These are phyloP conservation scores for Pangasius macronema DNA, from an alignment of 2,797 vertebrate genomes.

Conservation along the genomic window DNA sequence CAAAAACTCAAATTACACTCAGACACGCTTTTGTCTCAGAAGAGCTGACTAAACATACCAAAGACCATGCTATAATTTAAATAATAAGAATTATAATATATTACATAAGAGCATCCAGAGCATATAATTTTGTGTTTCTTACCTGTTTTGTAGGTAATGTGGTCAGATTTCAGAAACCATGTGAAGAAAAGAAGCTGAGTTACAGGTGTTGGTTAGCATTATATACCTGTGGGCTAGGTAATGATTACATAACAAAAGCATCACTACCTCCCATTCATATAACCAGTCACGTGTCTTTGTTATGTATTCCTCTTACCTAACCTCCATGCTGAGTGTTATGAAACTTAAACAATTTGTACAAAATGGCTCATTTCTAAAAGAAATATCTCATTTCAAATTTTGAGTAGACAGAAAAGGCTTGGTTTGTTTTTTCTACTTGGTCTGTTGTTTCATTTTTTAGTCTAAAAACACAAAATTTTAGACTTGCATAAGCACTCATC, in stretches of 20 bases:
- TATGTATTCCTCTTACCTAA: conserved; percentile 12
- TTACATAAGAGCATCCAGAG: neutral
- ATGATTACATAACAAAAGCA: conserved; percentile 24
- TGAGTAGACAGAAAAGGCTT: neutral
- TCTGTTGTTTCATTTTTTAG: neutral
- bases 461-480: neutral
- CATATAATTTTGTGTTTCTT: neutral
- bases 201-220: neutral
- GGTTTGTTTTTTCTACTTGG: neutral
- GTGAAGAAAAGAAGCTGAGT: neutral
- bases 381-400: neutral
- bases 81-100: neutral
- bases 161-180: neutral
- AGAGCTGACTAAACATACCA: neutral
- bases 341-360: neutral
- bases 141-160: neutral
- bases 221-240: conserved; percentile 46
- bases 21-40: neutral
- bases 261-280: neutral
- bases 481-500: neutral
- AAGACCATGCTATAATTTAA: neutral
- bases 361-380: neutral
- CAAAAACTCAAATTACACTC: neutral
- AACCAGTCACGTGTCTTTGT: neutral
- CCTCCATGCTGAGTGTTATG: neutral